A percentile compares a stretch with the other conserved stretches of the same genome.
Evolutionary conservation across 2,888 invertebrate genomes (phyloP).

Genomic region (Apotomis betuletana): DNA sequence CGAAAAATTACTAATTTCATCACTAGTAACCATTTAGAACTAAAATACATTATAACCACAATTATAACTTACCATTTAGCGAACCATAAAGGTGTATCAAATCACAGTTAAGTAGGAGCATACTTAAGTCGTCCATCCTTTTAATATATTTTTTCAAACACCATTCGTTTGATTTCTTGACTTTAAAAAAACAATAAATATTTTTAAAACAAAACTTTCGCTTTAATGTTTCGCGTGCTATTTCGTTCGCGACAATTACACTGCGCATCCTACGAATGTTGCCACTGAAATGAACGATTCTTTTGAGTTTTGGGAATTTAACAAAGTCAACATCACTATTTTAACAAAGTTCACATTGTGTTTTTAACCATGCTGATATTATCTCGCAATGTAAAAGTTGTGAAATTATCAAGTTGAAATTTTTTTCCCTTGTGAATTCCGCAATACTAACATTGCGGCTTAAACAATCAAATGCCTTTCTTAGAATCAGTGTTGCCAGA

Average conservation of each 20-base stretch:
- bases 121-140: too few relatives aligned
- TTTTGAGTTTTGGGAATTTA: neutral
- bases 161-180: neutral
- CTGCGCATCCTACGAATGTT: neutral
- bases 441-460: neutral
- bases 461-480: too few relatives aligned
- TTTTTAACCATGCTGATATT: neutral
- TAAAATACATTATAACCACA: neutral
- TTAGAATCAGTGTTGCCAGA: too few relatives aligned
- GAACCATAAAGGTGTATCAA: neutral
- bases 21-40: neutral
- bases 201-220: too few relatives aligned
- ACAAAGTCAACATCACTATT: neutral
- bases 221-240: too few relatives aligned
- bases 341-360: neutral
- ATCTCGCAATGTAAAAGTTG: neutral
- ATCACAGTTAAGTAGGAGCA: neutral
- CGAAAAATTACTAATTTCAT: too few relatives aligned
- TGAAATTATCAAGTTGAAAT: neutral
- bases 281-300: neutral
- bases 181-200: too few relatives aligned
- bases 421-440: conserved; percentile 1
- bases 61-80: conserved; percentile 4
- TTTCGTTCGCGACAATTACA: too few relatives aligned
- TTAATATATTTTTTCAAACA: neutral